These are phyloP conservation scores for Mastigias papua DNA, from an alignment of 30 jellyfish, hydroid and myxozoan species.

Conservation along the genomic window DNA sequence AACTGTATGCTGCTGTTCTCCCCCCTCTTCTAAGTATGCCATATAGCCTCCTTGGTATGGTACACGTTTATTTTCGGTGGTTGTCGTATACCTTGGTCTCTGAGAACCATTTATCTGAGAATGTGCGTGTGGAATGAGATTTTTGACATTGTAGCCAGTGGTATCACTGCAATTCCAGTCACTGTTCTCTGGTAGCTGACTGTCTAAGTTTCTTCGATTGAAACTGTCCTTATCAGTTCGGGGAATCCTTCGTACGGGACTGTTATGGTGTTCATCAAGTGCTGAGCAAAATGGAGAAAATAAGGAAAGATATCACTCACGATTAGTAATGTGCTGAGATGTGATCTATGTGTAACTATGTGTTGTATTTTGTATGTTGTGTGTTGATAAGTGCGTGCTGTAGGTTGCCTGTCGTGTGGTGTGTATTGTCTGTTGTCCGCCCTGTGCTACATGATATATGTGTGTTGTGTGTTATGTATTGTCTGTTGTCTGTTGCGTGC, in stretches of 20 bases:
- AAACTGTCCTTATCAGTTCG: not conserved
- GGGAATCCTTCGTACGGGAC: not conserved
- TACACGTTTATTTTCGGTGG: not conserved
- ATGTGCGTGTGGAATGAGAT: not conserved
- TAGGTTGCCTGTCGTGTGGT: too few species aligned
- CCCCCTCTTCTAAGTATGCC: slow-evolving; percentile 26
- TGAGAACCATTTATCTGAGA: not conserved
- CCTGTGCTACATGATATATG: too few species aligned
- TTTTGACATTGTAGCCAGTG: not conserved
- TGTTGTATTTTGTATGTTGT: too few species aligned
- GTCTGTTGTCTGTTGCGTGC: too few species aligned
- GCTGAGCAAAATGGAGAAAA: too few species aligned
- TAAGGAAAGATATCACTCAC: not conserved
- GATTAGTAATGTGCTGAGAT: not conserved
- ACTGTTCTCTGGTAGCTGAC: slow-evolving; percentile 46
- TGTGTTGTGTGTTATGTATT: too few species aligned
- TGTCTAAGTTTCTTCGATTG: slow-evolving; percentile 52
- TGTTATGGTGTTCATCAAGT: not conserved
- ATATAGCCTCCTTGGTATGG: slow-evolving; percentile 4
- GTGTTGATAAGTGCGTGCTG: too few species aligned
- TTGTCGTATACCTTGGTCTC: not conserved
- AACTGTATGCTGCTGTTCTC: not conserved
- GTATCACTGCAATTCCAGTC: slow-evolving; percentile 13
- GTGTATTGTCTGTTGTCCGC: too few species aligned
- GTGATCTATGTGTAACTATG: too few species aligned